Percentiles rank a stretch among this genome's conserved stretches.
Evolutionary conservation across 2,797 vertebrate genomes (phyloP).

Genomic region (Miichthys miiuy): DNA sequence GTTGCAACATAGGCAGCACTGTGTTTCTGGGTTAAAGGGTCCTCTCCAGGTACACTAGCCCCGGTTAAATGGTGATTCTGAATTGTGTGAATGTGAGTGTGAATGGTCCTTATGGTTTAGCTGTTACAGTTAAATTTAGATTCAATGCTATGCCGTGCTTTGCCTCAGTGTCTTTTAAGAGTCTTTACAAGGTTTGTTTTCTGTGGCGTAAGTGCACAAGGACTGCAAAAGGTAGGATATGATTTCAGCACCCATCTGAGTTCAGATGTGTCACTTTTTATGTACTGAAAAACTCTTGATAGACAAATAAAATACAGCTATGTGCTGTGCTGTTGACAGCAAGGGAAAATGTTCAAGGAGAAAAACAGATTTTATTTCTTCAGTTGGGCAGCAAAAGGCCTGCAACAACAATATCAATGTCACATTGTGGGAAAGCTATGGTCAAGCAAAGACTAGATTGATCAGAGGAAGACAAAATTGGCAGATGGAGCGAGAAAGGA

Average conservation of each 20-base stretch:
- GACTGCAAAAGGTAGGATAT: not conserved
- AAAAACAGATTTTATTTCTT: not conserved
- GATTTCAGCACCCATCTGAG: not conserved
- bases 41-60: no score
- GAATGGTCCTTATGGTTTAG: not conserved
- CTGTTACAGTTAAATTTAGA: not conserved
- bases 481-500: conserved; percentile 38
- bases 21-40: no score
- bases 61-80: no score
- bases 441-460: conserved; percentile 32
- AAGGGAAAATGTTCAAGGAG: not conserved
- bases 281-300: not conserved
- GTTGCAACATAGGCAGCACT: no score
- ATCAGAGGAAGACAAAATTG: conserved; percentile 55
- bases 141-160: not conserved
- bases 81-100: no score
- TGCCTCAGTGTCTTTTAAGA: not conserved
- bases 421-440: conserved; percentile 38
- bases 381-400: not conserved
- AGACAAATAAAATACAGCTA: not conserved
- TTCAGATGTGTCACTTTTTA: not conserved
- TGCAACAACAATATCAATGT: conserved; percentile 22
- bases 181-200: not conserved
- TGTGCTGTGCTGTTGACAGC: not conserved
- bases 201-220: not conserved